phyloP scores from a whole-genome alignment of 2,113 vertebrate species.

The Cyrtonyx montezumae region DNA sequence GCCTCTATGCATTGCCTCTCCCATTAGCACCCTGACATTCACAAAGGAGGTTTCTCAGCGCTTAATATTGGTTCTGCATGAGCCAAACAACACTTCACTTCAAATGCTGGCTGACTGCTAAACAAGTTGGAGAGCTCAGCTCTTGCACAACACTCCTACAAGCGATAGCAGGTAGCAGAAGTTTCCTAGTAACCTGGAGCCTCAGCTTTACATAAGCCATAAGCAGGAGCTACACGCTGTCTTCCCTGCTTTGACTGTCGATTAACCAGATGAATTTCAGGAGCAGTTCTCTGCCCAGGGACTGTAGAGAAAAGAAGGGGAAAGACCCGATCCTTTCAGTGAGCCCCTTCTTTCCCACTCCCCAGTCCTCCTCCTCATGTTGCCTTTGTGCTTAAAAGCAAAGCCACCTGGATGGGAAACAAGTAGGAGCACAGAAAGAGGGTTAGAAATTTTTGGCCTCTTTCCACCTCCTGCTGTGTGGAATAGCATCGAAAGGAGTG shows the following conservation, averaged over 20 bases:
- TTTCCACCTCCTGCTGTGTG: neutral
- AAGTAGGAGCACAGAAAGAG: neutral
- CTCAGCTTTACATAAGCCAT: neutral
- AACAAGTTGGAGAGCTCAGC: neutral
- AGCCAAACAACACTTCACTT: neutral
- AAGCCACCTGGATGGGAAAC: neutral
- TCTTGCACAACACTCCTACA: neutral
- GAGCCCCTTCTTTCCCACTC: neutral
- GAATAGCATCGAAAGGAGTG: neutral
- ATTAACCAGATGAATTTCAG: neutral
- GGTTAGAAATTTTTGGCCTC: neutral
- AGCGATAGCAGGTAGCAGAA: neutral
- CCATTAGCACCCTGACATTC: neutral
- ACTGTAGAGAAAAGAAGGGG: neutral
- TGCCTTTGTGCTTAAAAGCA: neutral
- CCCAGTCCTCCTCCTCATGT: neutral
- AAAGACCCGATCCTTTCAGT: neutral
- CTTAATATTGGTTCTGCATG: neutral
- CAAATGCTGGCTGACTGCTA: neutral
- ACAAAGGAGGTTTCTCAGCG: neutral
- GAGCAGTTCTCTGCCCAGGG: neutral
- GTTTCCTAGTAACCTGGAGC: neutral
- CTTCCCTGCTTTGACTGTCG: neutral
- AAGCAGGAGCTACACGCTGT: neutral
- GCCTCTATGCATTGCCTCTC: neutral